Evolutionary conservation across 2,888 invertebrate genomes (phyloP).

Genomic region (Hedya salicella): DNA sequence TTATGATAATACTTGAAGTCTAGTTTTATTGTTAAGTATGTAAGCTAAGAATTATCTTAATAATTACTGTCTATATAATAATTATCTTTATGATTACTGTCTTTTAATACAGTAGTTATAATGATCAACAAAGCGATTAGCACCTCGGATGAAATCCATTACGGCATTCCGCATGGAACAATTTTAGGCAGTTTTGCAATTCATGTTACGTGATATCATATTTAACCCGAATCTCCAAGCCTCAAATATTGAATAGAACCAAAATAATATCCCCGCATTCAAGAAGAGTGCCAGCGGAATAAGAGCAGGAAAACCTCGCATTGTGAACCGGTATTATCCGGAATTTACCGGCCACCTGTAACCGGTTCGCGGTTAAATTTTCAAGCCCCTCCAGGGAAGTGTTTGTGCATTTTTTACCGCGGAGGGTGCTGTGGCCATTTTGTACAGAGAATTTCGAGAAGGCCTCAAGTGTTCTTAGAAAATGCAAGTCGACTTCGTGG

Average conservation of each 20-base stretch:
- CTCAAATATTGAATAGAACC: slow-evolving; percentile 5
- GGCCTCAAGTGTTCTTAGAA: slow-evolving; percentile 23
- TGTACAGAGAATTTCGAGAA: slow-evolving; percentile 2
- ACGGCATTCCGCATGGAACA: no score
- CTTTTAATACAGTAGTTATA: no score
- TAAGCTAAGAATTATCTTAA: no score
- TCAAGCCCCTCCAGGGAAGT: slow-evolving; percentile 26
- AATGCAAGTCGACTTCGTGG: not conserved
- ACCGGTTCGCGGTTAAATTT: slow-evolving; percentile 30
- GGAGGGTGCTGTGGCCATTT: slow-evolving; percentile 22
- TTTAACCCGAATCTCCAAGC: slow-evolving; percentile 1
- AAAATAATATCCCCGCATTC: slow-evolving; percentile 25
- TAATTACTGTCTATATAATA: no score
- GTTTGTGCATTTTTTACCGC: slow-evolving; percentile 31
- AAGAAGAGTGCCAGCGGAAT: slow-evolving; percentile 10
- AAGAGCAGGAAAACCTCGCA: slow-evolving; percentile 17
- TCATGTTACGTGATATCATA: not conserved
- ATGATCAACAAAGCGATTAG: no score
- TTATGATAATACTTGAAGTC: no score
- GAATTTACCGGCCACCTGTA: slow-evolving; percentile 35
- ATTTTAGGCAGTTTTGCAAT: not conserved
- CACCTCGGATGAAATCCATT: no score
- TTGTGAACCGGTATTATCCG: slow-evolving; percentile 30
- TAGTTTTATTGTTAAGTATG: no score
- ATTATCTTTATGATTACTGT: no score